A percentile compares a stretch with the other conserved stretches of the same genome.
Evolutionary conservation across 1,140 invertebrate species (phyloP).

Genomic region (Drosophila kikkawai): DNA sequence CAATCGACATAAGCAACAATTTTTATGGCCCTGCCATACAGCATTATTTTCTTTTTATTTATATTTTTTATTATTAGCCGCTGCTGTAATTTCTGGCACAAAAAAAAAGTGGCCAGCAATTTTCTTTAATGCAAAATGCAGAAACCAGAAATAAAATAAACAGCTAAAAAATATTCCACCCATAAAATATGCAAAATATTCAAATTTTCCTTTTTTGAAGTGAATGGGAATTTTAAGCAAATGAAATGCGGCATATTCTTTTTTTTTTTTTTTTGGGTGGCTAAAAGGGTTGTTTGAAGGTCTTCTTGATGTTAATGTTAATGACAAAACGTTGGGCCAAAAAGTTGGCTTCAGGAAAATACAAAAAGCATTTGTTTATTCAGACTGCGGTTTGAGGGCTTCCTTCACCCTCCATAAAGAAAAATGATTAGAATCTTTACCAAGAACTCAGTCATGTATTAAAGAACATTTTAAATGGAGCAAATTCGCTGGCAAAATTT

Average conservation of each 20-base stretch:
- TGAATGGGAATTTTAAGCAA: constrained; percentile 80
- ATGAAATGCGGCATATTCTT: constrained; percentile 65
- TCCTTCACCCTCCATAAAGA: constrained; percentile 26
- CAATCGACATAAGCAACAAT: constrained; percentile 75
- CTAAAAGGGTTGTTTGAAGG: constrained; percentile 61
- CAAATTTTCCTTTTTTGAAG: constrained; percentile 69
- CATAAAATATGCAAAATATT: constrained; percentile 78
- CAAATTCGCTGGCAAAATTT: constrained; percentile 18
- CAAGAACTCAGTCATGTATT: constrained; percentile 25
- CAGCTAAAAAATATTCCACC: constrained; percentile 58
- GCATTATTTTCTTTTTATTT: constrained; percentile 55
- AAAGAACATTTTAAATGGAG: constrained; percentile 33
- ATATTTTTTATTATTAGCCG: constrained; percentile 75
- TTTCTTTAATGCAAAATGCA: constrained; percentile 65
- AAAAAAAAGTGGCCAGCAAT: constrained; percentile 57
- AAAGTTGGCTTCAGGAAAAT: constrained; percentile 45
- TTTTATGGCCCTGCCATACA: constrained; percentile 60
- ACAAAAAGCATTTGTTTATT: constrained; percentile 52
- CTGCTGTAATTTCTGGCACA: constrained; percentile 64
- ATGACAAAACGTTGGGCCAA: constrained; percentile 46
- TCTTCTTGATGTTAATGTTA: constrained; percentile 43
- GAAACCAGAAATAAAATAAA: constrained; percentile 29
- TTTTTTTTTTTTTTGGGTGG: constrained; percentile 26
- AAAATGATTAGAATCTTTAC: constrained; percentile 39
- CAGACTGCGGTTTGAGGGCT: constrained; percentile 20